A percentile compares a stretch with the other conserved stretches of the same genome.
phyloP scores from a whole-genome alignment of 2,797 vertebrate genomes.

The Trichosurus vulpecula region DNA sequence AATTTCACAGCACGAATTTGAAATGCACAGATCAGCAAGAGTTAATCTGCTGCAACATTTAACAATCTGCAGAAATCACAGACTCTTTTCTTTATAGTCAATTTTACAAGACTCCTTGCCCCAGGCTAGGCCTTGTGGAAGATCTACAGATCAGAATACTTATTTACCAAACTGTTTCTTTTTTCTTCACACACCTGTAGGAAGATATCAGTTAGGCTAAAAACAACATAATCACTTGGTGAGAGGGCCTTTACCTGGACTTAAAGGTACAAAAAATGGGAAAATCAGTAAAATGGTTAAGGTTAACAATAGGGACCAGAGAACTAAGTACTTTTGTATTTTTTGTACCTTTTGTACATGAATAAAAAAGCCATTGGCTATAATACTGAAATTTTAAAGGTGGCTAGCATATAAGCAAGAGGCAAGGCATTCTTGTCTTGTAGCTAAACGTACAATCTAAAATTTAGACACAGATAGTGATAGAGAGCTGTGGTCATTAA shows the following conservation, averaged over 20 bases:
- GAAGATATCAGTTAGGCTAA: neutral
- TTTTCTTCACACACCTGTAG: neutral
- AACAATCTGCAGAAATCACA: neutral
- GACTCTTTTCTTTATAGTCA: neutral
- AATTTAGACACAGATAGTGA: constrained; percentile 3
- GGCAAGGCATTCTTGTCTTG: neutral
- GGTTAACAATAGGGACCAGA: constrained; percentile 6
- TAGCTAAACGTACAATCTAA: neutral
- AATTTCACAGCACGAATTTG: neutral
- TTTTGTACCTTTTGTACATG: neutral
- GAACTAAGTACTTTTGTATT: too few species aligned
- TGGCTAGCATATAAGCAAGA: neutral
- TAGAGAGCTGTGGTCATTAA: neutral
- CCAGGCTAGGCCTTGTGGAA: neutral
- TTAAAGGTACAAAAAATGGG: neutral
- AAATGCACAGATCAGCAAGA: constrained; percentile 26
- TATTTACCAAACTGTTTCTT: neutral
- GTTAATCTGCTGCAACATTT: constrained; percentile 29
- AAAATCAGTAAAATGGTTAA: neutral
- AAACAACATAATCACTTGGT: constrained; percentile 15
- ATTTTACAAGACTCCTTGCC: neutral
- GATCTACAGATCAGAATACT: constrained; percentile 16
- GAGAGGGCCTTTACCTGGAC: constrained; percentile 23
- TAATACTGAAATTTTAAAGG: neutral
- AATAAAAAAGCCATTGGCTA: neutral